Percentiles rank a stretch among this genome's conserved stretches.
phyloP scores from a whole-genome alignment of 2,888 invertebrate genomes.

The Cephus runcator region DNA sequence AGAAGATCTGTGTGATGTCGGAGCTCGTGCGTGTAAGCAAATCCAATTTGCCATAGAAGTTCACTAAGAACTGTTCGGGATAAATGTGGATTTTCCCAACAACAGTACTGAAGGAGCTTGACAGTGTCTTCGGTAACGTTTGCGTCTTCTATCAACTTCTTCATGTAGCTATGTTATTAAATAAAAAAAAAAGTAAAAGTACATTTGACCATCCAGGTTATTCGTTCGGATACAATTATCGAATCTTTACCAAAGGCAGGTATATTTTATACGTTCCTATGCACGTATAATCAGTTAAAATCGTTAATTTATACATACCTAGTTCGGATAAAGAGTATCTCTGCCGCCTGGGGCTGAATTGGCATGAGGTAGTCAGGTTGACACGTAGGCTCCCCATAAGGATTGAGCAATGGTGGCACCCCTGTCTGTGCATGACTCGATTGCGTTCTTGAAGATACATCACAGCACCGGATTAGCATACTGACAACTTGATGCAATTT shows the following conservation, averaged over 20 bases:
- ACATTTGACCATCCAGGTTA: neutral
- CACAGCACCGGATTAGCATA: slow-evolving; percentile 90
- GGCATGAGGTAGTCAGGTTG: slow-evolving; percentile 72
- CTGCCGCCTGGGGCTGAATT: slow-evolving; percentile 79
- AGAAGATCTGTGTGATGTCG: slow-evolving; percentile 92
- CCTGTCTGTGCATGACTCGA: slow-evolving; percentile 66
- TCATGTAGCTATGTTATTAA: slow-evolving; percentile 77
- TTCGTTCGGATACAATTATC: neutral
- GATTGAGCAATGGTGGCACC: slow-evolving; percentile 76
- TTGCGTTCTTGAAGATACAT: slow-evolving; percentile 74
- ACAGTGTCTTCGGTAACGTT: slow-evolving; percentile 92
- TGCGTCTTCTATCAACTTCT: slow-evolving; percentile 94
- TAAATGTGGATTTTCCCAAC: slow-evolving; percentile 97
- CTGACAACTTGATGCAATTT: slow-evolving; percentile 94
- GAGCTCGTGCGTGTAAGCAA: slow-evolving; percentile 93
- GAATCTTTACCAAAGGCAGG: neutral
- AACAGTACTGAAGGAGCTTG: slow-evolving; percentile 90
- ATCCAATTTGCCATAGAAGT: slow-evolving; percentile 88
- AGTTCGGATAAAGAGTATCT: slow-evolving; percentile 84
- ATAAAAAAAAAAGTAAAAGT: slow-evolving; percentile 12
- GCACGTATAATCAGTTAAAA: neutral
- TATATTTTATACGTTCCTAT: neutral
- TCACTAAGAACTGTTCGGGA: slow-evolving; percentile 90
- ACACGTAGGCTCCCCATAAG: slow-evolving; percentile 76
- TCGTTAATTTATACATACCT: slow-evolving; percentile 67